These are phyloP conservation scores for Puma concolor DNA, from an alignment of 2,113 vertebrate species.

Conservation along the genomic window DNA sequence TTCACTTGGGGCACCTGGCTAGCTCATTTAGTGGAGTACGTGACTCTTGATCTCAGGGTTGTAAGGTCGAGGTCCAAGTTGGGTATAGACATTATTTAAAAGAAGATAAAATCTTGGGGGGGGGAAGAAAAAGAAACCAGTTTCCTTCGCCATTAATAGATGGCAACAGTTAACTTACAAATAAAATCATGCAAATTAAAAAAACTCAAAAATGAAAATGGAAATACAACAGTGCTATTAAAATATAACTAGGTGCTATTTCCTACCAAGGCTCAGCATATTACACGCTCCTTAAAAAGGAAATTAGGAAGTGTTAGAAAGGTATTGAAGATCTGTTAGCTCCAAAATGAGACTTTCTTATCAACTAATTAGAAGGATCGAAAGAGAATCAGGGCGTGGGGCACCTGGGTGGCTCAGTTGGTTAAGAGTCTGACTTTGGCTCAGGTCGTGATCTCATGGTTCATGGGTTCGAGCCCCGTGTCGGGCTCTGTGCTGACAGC, in stretches of 20 bases:
- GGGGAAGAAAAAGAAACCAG: not conserved
- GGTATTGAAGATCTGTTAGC: constrained; percentile 17
- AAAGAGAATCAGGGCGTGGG: not conserved
- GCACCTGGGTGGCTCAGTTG: no score
- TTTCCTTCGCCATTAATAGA: not conserved
- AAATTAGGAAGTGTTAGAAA: not conserved
- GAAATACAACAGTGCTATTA: not conserved
- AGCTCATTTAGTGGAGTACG: no score
- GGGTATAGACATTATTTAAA: no score
- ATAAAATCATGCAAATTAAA: not conserved
- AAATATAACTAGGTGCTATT: not conserved
- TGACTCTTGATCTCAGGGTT: no score
- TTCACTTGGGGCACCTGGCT: no score
- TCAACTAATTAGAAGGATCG: not conserved
- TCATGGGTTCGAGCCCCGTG: no score
- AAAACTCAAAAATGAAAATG: not conserved
- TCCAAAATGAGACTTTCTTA: not conserved
- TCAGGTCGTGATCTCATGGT: no score
- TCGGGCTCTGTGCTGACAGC: no score
- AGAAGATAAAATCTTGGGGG: no score
- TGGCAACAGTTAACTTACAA: not conserved
- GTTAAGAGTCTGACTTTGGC: no score
- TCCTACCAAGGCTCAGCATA: not conserved
- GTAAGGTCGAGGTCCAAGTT: no score
- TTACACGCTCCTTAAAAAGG: not conserved